A percentile compares a stretch with the other conserved stretches of the same genome.
Conservation (phyloP, 2,113 vertebrate species). For the Chloropsis cyanopogon region DNA sequence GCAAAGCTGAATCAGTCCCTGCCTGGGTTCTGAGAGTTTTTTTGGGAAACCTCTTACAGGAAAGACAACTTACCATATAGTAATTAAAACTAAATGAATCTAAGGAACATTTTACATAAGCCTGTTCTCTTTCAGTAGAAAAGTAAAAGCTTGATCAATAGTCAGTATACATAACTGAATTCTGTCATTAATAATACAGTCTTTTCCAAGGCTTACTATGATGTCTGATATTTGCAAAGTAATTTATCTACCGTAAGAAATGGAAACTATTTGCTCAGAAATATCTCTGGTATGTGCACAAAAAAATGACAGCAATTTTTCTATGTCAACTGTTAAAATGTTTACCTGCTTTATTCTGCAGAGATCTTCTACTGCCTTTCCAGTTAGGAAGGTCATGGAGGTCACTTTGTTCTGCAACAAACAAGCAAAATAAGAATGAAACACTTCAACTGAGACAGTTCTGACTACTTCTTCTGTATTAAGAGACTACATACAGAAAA, state of each 20-base stretch:
- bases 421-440: not conserved
- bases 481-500: not conserved
- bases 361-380: slow-evolving; percentile 94
- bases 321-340: not conserved
- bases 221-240: not conserved
- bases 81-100: not conserved
- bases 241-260: not conserved
- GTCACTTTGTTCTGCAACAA: slow-evolving; percentile 94
- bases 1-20: not conserved
- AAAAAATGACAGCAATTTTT: not conserved
- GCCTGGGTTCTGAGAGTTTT: not conserved
- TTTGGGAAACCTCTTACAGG: not conserved
- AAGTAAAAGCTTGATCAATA: not conserved
- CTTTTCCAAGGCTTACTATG: not conserved
- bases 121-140: not conserved
- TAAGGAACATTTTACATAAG: not conserved
- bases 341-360: slow-evolving; percentile 98
- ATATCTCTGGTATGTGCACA: not conserved
- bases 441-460: not conserved
- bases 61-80: not conserved
- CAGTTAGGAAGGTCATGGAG: slow-evolving; percentile 94
- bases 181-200: not conserved
- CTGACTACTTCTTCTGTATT: not conserved
- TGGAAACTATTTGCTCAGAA: not conserved
- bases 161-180: not conserved